A percentile compares a stretch with the other conserved stretches of the same genome.
These are phyloP conservation scores for Oryzias celebensis DNA, from an alignment of 2,113 vertebrate species.

Conservation along the genomic window DNA sequence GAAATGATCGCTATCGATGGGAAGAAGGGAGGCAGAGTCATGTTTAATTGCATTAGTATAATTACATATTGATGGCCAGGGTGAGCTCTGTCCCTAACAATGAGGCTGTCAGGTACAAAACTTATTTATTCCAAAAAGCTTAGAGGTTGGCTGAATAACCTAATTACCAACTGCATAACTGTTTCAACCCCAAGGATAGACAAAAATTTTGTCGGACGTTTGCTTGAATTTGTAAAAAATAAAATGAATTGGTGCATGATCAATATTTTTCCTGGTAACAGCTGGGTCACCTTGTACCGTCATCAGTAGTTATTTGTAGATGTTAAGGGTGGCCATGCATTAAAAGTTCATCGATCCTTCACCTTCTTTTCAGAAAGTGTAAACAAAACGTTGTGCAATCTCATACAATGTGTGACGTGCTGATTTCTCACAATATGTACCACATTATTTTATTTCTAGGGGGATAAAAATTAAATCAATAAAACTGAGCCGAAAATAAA, in stretches of 20 bases:
- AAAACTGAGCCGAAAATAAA: no score
- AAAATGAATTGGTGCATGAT: conserved; percentile 27
- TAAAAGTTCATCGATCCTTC: conserved; percentile 37
- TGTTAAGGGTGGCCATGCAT: conserved; percentile 27
- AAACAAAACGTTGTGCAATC: conserved; percentile 34
- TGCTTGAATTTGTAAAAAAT: conserved; percentile 1
- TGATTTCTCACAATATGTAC: conserved; percentile 46
- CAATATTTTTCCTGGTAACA: conserved; percentile 38
- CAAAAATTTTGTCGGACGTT: no score
- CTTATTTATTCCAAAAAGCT: conserved; percentile 7
- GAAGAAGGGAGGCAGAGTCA: conserved; percentile 44
- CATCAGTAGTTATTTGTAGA: conserved; percentile 39
- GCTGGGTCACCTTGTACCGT: conserved; percentile 36
- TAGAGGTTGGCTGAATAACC: conserved; percentile 17
- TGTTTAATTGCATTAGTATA: conserved; percentile 72
- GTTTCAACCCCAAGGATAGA: no score
- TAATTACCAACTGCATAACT: background rate
- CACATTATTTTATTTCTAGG: conserved; percentile 1
- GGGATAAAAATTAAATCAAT: no score
- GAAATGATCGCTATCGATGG: conserved; percentile 64
- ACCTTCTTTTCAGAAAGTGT: conserved; percentile 23
- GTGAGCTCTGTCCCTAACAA: conserved; percentile 30
- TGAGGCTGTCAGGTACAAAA: conserved; percentile 40
- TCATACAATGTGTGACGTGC: conserved; percentile 20
- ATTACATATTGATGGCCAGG: conserved; percentile 63